A percentile compares a stretch with the other conserved stretches of the same genome.
These are phyloP conservation scores for Rhogogaster chlorosoma DNA, from an alignment of 2,888 invertebrate species.

Conservation along the genomic window DNA sequence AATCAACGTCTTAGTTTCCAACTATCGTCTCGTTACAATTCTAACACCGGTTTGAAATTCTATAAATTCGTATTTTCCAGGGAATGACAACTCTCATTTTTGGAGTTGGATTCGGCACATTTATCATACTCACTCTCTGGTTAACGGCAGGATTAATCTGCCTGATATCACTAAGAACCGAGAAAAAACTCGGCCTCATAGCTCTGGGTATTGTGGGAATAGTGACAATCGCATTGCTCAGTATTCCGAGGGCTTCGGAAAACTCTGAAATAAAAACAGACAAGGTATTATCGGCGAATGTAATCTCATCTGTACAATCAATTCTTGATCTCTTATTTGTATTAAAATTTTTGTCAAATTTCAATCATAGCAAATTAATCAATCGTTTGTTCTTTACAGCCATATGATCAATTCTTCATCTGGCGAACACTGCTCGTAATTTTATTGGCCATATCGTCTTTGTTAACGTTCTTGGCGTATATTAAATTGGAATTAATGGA, in stretches of 20 bases:
- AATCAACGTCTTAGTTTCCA: neutral
- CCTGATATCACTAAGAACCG: constrained; percentile 83
- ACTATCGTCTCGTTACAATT: neutral
- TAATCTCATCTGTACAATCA: constrained; percentile 65
- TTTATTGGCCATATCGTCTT: constrained; percentile 76
- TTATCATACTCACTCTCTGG: constrained; percentile 84
- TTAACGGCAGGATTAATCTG: constrained; percentile 82
- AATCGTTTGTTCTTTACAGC: constrained; percentile 75
- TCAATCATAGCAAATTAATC: constrained; percentile 55
- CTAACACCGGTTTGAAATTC: neutral
- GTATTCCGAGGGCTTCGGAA: constrained; percentile 81
- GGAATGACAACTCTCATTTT: constrained; percentile 76
- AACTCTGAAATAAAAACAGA: constrained; percentile 72
- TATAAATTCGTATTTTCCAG: constrained; percentile 32
- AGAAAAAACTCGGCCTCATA: constrained; percentile 83
- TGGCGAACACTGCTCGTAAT: constrained; percentile 78
- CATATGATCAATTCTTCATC: constrained; percentile 80
- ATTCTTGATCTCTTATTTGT: constrained; percentile 75
- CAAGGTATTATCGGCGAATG: constrained; percentile 77
- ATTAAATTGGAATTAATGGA: constrained; percentile 79
- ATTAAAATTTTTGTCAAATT: constrained; percentile 69
- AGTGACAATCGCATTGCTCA: constrained; percentile 81
- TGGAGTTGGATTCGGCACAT: constrained; percentile 84
- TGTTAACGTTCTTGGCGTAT: constrained; percentile 78
- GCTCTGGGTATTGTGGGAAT: constrained; percentile 80